Evolutionary conservation across 2,797 vertebrate genomes (phyloP), one percentile per base, ranked within the genome.

Genomic region (Syngnathus rostellatus): DNA sequence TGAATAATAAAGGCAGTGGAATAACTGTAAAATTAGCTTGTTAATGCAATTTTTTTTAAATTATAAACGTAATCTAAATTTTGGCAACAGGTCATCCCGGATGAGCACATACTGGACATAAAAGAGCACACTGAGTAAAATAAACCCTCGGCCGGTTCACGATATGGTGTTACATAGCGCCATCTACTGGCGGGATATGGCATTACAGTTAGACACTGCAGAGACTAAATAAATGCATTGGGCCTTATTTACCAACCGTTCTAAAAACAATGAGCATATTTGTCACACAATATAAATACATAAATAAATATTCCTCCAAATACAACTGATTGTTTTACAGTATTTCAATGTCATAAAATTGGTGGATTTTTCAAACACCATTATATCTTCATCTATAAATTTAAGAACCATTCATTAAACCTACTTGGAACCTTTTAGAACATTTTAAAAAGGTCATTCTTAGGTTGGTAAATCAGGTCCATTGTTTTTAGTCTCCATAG

Each of bases 121-220:
- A 12, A 7, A 14, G 11, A 37, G 14, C 31, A 46, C 16, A 16
- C 1, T 1, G 9, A 2, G 2, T 38, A 60, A 60, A 31, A 31
- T 31, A 31, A 31, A 31, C 31, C 31, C 31, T 31, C 31, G 31
- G 43, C 17, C 45, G 2, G 5, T 58, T 48, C 16, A 46, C 46
- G 12, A 68, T 59, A 61, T 5, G 51, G 45, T 80, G 68, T 71
- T 73, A 23, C 4, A 78, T 38, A 66, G 55, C 62, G 81, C 84
- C 88, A 87, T 71, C 88, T 88, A 77, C 37, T 75, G 89, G 85
- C 63, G 59, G 64, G 71, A 72, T n/a, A 66, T 65, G 63, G 40
- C 60, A 82, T 21, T 74, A 69, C 67, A 72, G 58, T 45, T 37
- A 57, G 19, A 70, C 65, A 66, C 25, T 9, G 40, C 37, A 73